phyloP scores from a whole-genome alignment of 2,888 invertebrate species.

The Schrankia costaestrigalis region DNA sequence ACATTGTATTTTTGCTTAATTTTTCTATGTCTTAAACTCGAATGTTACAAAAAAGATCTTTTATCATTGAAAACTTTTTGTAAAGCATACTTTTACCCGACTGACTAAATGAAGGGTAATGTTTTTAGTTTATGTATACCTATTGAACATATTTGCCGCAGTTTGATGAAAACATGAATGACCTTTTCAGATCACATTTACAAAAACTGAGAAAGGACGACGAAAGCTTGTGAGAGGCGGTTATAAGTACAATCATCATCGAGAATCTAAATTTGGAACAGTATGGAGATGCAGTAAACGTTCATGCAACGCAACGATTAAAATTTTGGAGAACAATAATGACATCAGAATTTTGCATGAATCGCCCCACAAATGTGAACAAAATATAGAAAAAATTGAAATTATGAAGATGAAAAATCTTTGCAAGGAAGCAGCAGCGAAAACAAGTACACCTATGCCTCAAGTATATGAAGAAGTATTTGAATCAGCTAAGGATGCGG shows the following conservation, averaged over 20 bases:
- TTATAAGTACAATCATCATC: background rate
- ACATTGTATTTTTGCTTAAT: constrained; percentile 1
- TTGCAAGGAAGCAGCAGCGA: constrained; percentile 12
- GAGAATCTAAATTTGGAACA: constrained; percentile 1
- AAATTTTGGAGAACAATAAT: constrained; percentile 5
- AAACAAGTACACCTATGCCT: constrained; percentile 11
- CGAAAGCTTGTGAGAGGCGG: constrained; percentile 1
- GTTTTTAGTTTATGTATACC: background rate
- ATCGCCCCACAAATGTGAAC: constrained; percentile 8
- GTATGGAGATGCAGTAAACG: constrained; percentile 2
- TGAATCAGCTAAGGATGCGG: constrained; percentile 4
- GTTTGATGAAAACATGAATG: background rate
- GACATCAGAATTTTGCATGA: constrained; percentile 8
- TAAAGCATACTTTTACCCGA: constrained; percentile 1
- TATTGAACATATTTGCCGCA: background rate
- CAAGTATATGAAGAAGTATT: constrained; percentile 9
- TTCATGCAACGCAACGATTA: background rate
- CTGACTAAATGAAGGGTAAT: background rate
- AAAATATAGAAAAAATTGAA: constrained; percentile 5
- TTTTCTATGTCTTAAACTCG: background rate
- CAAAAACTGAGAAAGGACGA: background rate
- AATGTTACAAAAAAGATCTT: background rate
- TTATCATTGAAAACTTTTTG: background rate
- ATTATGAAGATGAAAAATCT: constrained; percentile 4
- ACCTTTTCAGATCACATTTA: constrained; percentile 1